These are phyloP conservation scores for Sinelater perroti DNA, from an alignment of 2,888 invertebrate genomes.

Conservation along the genomic window DNA sequence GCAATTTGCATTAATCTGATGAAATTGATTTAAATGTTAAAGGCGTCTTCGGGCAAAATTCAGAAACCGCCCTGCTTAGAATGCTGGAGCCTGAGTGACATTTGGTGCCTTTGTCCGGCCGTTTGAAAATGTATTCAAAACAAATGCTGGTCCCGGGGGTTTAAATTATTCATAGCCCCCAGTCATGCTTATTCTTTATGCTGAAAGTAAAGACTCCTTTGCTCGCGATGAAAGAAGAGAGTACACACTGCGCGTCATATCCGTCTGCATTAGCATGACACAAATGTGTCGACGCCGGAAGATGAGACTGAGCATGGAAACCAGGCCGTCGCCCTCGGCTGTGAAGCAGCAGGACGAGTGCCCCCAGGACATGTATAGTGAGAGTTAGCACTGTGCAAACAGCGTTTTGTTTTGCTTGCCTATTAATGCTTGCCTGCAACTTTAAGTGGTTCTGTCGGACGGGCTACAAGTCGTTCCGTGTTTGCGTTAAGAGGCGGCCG, in stretches of 20 bases:
- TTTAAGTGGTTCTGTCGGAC: conserved; percentile 37
- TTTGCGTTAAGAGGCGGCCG: conserved; percentile 32
- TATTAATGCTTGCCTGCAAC: conserved; percentile 40
- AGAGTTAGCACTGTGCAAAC: conserved; percentile 39
- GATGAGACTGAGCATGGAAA: conserved; percentile 6
- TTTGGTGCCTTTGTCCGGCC: conserved; percentile 31
- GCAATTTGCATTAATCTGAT: too few species aligned
- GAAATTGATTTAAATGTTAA: too few species aligned
- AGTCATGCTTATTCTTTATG: conserved; percentile 34
- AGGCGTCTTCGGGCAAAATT: neutral
- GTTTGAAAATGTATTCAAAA: conserved; percentile 34
- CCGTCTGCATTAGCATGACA: conserved; percentile 14
- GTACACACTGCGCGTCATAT: neutral
- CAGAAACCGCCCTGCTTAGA: neutral
- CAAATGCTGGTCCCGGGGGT: conserved; percentile 30
- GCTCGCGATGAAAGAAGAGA: neutral
- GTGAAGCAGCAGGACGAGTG: conserved; percentile 18
- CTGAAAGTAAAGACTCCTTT: conserved; percentile 26
- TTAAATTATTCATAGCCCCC: conserved; percentile 35
- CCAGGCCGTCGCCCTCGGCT: conserved; percentile 19
- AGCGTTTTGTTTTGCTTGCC: conserved; percentile 41
- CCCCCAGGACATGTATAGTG: conserved; percentile 35
- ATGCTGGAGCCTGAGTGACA: conserved; percentile 14
- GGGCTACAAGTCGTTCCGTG: conserved; percentile 36
- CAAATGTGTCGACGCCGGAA: conserved; percentile 20